These are phyloP conservation scores for Lamproptera curius DNA, from an alignment of 2,888 invertebrate genomes.

Conservation along the genomic window DNA sequence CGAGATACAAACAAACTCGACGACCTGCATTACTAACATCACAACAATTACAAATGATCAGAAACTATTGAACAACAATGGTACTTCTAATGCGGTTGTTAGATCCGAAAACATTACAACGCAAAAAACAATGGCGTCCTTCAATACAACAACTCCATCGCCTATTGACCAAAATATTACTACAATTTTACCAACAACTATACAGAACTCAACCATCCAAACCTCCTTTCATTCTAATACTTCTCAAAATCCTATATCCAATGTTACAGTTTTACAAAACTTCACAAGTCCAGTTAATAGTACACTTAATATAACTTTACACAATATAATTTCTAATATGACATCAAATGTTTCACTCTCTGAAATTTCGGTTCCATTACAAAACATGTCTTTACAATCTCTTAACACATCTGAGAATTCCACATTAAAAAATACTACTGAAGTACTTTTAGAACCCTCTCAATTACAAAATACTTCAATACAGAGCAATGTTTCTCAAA, in stretches of 20 bases:
- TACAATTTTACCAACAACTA: not conserved
- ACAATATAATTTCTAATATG: no score
- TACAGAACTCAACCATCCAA: not conserved
- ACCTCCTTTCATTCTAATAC: not conserved
- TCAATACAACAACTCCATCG: constrained; percentile 3
- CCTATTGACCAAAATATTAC: not conserved
- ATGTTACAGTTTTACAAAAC: constrained; percentile 9
- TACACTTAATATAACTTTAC: no score
- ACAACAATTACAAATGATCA: constrained; percentile 38
- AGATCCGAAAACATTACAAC: constrained; percentile 2
- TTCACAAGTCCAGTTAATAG: constrained; percentile 1
- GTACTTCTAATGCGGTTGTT: constrained; percentile 20
- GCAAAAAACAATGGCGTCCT: not conserved
- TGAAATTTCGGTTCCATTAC: not conserved
- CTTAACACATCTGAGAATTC: not conserved
- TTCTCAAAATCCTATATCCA: constrained; percentile 15
- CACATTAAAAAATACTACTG: constrained; percentile 13
- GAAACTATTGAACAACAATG: constrained; percentile 11
- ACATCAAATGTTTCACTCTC: not conserved
- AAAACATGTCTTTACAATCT: not conserved
- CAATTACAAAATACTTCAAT: no score
- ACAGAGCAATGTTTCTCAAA: constrained; percentile 21
- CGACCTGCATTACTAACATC: constrained; percentile 46
- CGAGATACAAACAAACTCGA: constrained; percentile 37
- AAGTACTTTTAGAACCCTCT: no score